A percentile compares a stretch with the other conserved stretches of the same genome.
Evolutionary conservation across 2,888 invertebrate species (phyloP).

Genomic region (Drosophila atroscutellata): DNA sequence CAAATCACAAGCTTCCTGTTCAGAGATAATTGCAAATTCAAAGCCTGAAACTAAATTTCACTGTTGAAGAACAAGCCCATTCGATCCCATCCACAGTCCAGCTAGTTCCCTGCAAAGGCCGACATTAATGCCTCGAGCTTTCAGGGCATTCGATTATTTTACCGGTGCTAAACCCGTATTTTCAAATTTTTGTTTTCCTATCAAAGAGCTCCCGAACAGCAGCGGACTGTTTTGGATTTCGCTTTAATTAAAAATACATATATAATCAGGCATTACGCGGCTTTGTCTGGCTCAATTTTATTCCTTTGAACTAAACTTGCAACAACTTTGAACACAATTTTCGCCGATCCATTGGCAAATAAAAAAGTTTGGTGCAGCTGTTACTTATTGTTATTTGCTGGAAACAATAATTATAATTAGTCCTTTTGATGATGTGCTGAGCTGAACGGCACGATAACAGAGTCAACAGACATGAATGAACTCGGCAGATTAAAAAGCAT

Average conservation of each 20-base stretch:
- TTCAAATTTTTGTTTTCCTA: neutral
- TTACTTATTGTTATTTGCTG: neutral
- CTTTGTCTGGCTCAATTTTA: neutral
- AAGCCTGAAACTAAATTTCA: conserved; percentile 5
- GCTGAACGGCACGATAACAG: conserved; percentile 1
- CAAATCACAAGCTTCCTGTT: conserved; percentile 3
- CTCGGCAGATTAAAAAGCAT: conserved; percentile 30
- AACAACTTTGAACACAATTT: neutral
- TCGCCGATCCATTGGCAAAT: neutral
- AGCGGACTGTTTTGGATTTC: neutral
- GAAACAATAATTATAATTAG: conserved; percentile 8
- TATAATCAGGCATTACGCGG: neutral
- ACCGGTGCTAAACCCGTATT: neutral
- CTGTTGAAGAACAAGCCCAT: neutral
- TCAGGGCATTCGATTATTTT: neutral
- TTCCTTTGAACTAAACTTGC: neutral
- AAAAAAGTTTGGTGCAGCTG: neutral
- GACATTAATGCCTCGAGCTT: neutral
- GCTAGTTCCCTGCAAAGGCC: neutral
- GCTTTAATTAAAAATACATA: neutral
- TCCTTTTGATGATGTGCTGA: neutral
- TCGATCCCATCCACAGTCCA: neutral
- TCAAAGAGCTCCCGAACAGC: neutral
- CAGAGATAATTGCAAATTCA: conserved; percentile 10
- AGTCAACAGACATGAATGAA: conserved; percentile 17